A percentile compares a stretch with the other conserved stretches of the same genome.
Evolutionary conservation across 2,113 vertebrate species (phyloP).

Genomic region (Carassius gibelio): DNA sequence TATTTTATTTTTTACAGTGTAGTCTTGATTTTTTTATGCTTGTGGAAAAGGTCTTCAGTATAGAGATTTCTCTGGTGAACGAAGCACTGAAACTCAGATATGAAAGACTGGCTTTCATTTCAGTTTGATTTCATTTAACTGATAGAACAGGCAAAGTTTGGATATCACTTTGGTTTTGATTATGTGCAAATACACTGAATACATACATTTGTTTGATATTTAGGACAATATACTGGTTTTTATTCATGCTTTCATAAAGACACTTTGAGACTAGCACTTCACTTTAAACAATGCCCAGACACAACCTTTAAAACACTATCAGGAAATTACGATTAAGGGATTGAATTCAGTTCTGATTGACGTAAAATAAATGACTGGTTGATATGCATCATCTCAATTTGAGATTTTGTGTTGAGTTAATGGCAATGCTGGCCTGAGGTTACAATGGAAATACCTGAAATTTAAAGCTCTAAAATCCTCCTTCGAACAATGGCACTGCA

Average conservation of each 20-base stretch:
- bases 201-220: constrained; percentile 3
- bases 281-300: constrained; percentile 32
- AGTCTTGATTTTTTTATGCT: not conserved
- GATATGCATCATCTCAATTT: not conserved
- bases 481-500: not conserved
- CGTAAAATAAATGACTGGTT: constrained; percentile 7
- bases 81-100: not conserved
- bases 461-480: constrained; percentile 57
- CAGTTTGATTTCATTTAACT: not conserved
- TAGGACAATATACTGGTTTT: constrained; percentile 41
- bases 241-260: constrained; percentile 47
- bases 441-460: constrained; percentile 63
- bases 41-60: not conserved
- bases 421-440: constrained; percentile 66
- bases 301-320: constrained; percentile 1
- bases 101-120: not conserved
- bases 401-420: constrained; percentile 31
- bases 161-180: not conserved
- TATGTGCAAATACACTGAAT: not conserved
- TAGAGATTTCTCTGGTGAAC: not conserved
- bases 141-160: not conserved
- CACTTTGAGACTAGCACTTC: constrained; percentile 35
- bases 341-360: not conserved
- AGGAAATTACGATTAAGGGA: not conserved
- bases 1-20: no score